Percentiles rank a stretch among this genome's conserved stretches.
Conservation (phyloP, 92 coral and sea anemone genomes). For the Phymanthus crucifer region DNA sequence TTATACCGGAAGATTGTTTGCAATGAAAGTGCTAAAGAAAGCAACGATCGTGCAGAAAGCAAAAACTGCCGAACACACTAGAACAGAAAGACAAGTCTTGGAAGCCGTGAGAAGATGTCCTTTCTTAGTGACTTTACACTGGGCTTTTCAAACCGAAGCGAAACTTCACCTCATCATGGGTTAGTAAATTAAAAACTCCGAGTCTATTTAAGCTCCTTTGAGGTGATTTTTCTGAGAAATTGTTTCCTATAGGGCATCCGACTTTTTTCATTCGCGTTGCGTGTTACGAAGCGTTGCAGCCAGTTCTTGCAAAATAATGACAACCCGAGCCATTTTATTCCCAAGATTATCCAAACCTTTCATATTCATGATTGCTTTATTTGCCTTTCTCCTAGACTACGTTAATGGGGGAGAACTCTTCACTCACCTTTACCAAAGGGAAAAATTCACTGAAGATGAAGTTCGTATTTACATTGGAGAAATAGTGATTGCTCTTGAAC, state of each 20-base stretch:
- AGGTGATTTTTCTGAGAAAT: neutral
- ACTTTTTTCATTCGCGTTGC: neutral
- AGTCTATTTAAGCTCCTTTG: neutral
- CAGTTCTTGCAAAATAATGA: constrained; percentile 1
- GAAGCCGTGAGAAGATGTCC: constrained; percentile 99
- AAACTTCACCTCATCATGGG: constrained; percentile 98
- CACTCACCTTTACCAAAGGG: constrained; percentile 95
- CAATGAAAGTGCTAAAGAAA: constrained; percentile 97
- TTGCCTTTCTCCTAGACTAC: constrained; percentile 66
- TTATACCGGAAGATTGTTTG: constrained; percentile 81
- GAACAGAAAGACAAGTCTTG: constrained; percentile 95
- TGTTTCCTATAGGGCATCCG: neutral
- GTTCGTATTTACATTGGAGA: constrained; percentile 93
- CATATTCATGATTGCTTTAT: constrained; percentile 9
- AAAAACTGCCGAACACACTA: constrained; percentile 97
- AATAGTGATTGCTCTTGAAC: constrained; percentile 90
- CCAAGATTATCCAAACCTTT: constrained; percentile 2
- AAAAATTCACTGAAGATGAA: constrained; percentile 93
- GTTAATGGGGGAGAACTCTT: constrained; percentile 96
- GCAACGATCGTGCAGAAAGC: constrained; percentile 99
- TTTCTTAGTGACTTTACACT: constrained; percentile 93
- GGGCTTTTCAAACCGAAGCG: constrained; percentile 99
- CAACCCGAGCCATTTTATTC: neutral
- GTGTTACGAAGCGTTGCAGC: constrained; percentile 2
- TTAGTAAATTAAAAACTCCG: constrained; percentile 25